phyloP scores from a whole-genome alignment of 1,140 invertebrate genomes.

The Euglossa dilemma region DNA sequence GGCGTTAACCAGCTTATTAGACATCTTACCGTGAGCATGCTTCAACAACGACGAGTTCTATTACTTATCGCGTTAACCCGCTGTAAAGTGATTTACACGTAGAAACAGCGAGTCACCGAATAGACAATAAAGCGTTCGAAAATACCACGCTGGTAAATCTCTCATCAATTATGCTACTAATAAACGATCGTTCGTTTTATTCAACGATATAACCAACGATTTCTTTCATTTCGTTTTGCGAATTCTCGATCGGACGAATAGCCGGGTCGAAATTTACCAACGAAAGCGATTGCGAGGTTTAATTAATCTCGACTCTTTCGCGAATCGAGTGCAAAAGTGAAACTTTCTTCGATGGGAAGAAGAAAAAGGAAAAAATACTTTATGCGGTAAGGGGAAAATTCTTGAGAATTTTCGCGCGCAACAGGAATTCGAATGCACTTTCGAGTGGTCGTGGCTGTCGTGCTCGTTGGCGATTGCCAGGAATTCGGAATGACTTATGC shows the following conservation, averaged over 20 bases:
- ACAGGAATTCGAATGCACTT: slow-evolving; percentile 31
- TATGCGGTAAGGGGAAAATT: neutral
- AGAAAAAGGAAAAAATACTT: neutral
- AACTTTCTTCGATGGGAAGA: neutral
- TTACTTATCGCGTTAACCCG: neutral
- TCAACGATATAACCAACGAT: neutral
- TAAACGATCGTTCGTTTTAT: neutral
- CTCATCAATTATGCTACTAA: neutral
- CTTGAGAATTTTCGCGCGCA: slow-evolving; percentile 20
- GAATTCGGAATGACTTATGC: slow-evolving; percentile 61
- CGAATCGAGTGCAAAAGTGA: neutral
- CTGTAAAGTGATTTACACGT: neutral
- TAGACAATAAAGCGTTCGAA: neutral
- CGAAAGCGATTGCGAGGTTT: neutral
- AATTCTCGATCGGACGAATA: neutral
- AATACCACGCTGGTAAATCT: neutral
- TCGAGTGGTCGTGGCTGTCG: slow-evolving; percentile 6
- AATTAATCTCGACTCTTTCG: neutral
- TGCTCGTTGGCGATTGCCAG: slow-evolving; percentile 28
- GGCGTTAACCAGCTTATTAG: neutral
- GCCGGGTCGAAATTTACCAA: neutral
- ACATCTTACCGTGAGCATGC: too few relatives aligned
- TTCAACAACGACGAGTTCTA: neutral
- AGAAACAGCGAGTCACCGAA: neutral
- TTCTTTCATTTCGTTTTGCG: neutral